Evolutionary conservation across 2,113 vertebrate genomes (phyloP).

Genomic region (Zosterops borbonicus): DNA sequence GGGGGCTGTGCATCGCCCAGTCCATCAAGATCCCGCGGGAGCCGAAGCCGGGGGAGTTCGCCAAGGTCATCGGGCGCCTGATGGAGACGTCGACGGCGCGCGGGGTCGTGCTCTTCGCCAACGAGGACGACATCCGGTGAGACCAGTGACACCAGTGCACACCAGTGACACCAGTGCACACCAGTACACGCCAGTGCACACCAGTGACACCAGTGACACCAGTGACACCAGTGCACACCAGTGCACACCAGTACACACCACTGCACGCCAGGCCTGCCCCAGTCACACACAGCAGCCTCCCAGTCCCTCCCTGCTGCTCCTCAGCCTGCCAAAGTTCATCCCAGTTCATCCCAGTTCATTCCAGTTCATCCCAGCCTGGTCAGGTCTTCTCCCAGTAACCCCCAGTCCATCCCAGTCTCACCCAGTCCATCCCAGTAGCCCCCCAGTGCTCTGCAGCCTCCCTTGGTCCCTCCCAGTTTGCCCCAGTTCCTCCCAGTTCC

Average conservation of each 20-base stretch:
- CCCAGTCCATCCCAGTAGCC: no score
- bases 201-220: neutral
- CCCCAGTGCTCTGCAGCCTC: no score
- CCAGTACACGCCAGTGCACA: accelerated
- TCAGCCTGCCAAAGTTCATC: no score
- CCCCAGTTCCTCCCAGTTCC: no score
- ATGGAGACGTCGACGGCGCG: neutral
- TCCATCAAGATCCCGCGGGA: slow-evolving; percentile 46
- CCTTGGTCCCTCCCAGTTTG: no score
- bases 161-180: accelerated
- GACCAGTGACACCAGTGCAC: neutral
- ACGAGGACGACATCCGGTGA: slow-evolving; percentile 38
- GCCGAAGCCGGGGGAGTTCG: neutral
- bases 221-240: neutral
- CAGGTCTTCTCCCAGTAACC: no score
- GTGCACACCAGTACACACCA: accelerated
- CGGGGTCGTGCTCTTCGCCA: neutral
- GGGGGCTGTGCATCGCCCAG: slow-evolving; percentile 12
- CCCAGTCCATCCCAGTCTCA: no score
- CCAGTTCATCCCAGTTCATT: no score
- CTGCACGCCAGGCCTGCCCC: no score
- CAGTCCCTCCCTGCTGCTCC: neutral
- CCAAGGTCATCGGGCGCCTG: neutral
- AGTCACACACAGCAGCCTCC: neutral
- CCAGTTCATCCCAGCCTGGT: no score